Conservation (phyloP, 2,797 vertebrate genomes). For the Squalus acanthias region DNA sequence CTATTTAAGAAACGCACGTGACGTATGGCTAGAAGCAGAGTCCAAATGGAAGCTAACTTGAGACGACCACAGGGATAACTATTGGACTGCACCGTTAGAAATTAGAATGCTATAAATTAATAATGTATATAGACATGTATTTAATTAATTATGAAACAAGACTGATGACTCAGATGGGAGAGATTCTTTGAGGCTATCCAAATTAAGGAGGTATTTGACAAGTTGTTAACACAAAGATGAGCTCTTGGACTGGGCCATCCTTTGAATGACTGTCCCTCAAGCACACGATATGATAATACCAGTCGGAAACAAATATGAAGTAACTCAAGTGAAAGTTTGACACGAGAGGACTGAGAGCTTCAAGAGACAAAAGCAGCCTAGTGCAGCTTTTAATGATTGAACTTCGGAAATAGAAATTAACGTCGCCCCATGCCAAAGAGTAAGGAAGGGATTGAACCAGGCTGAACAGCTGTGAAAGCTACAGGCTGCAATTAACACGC, state of each 20-base stretch:
- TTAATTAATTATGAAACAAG: constrained; percentile 21
- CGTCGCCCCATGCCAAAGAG: constrained; percentile 18
- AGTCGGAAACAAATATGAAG: background rate
- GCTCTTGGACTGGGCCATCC: background rate
- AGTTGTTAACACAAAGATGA: background rate
- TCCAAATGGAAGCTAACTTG: background rate
- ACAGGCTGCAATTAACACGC: constrained; percentile 20
- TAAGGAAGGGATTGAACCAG: constrained; percentile 14
- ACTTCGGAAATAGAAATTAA: constrained; percentile 17
- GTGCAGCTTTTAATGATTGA: constrained; percentile 7
- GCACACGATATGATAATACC: background rate
- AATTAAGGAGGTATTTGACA: constrained; percentile 27
- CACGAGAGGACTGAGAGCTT: background rate
- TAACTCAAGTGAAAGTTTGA: background rate
- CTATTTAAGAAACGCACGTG: background rate
- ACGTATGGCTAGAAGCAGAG: no score
- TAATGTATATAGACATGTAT: constrained; percentile 1
- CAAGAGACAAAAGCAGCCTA: background rate
- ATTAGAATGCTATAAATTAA: background rate
- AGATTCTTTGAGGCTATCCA: background rate
- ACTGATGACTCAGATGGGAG: constrained; percentile 9
- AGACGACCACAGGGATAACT: background rate
- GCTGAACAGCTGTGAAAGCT: constrained; percentile 15
- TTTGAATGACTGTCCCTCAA: background rate
- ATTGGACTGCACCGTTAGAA: background rate